Evolutionary conservation across 2,888 invertebrate genomes (phyloP).

Genomic region (Polyommatus iphigenia): DNA sequence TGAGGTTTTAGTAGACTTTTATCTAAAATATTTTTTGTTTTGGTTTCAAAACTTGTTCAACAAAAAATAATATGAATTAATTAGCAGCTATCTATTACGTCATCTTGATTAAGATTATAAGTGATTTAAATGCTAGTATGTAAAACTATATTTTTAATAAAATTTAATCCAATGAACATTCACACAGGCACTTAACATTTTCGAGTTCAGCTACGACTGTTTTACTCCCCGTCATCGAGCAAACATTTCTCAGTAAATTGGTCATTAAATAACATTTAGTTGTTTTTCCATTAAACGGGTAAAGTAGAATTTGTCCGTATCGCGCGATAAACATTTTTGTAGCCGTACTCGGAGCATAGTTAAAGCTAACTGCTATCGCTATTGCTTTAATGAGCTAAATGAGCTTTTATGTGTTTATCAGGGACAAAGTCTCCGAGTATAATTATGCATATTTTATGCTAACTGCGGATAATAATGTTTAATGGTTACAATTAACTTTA

Average conservation of each 20-base stretch:
- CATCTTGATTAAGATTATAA: neutral
- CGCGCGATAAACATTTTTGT: slow-evolving; percentile 12
- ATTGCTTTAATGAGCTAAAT: slow-evolving; percentile 15
- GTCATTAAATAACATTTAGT: neutral
- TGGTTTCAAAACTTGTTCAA: neutral
- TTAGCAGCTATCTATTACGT: neutral
- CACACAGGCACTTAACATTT: neutral
- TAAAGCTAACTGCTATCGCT: slow-evolving; percentile 23
- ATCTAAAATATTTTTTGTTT: neutral
- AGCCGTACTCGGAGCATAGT: neutral
- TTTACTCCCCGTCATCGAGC: neutral
- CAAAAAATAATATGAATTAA: neutral
- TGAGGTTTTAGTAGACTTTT: neutral
- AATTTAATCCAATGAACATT: neutral
- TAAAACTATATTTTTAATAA: neutral
- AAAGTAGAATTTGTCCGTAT: neutral
- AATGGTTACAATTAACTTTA: slow-evolving; percentile 4
- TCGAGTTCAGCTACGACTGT: neutral
- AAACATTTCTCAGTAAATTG: neutral
- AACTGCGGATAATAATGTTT: slow-evolving; percentile 21
- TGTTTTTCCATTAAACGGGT: slow-evolving; percentile 4
- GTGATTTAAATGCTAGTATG: neutral
- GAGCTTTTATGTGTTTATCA: slow-evolving; percentile 22
- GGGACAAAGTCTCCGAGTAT: slow-evolving; percentile 5
- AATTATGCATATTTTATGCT: slow-evolving; percentile 21